These are phyloP conservation scores for Uropetala carovei DNA, from an alignment of 2,888 invertebrate genomes.

Conservation along the genomic window DNA sequence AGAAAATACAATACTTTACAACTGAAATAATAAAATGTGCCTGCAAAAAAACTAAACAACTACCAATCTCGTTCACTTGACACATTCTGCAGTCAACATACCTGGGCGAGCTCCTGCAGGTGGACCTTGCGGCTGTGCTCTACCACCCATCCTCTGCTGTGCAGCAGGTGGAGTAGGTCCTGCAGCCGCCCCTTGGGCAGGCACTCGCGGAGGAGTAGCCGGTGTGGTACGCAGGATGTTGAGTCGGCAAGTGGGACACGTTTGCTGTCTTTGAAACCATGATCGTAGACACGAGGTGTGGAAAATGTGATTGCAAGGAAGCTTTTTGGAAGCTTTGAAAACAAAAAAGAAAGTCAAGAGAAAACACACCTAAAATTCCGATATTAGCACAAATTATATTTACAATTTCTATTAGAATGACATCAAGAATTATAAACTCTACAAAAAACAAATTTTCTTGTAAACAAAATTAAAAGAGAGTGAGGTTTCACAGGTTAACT, in stretches of 20 bases:
- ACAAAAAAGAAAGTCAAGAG: too few species aligned
- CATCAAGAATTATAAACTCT: too few species aligned
- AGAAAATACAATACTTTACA: too few species aligned
- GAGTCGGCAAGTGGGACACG: slow-evolving; percentile 98
- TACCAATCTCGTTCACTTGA: neutral
- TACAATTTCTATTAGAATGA: too few species aligned
- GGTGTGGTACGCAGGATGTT: slow-evolving; percentile 82
- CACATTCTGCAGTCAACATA: neutral
- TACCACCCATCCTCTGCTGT: slow-evolving; percentile 12
- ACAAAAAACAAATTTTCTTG: too few species aligned
- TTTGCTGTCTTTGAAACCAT: slow-evolving; percentile 99
- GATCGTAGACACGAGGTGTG: slow-evolving; percentile 97
- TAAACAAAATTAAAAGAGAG: too few species aligned
- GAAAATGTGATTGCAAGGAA: slow-evolving; percentile 99
- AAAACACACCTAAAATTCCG: too few species aligned
- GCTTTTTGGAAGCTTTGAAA: slow-evolving; percentile 89
- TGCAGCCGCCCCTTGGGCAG: slow-evolving; percentile 72
- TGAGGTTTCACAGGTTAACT: too few species aligned
- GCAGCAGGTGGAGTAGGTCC: slow-evolving; percentile 18
- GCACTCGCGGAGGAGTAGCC: slow-evolving; percentile 74
- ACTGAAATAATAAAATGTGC: too few species aligned
- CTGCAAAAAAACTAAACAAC: too few species aligned
- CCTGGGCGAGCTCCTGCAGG: slow-evolving; percentile 66
- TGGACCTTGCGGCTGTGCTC: slow-evolving; percentile 30
- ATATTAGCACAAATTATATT: too few species aligned